phyloP scores from a whole-genome alignment of 2,797 vertebrate species.

The Bovichtus variegatus region DNA sequence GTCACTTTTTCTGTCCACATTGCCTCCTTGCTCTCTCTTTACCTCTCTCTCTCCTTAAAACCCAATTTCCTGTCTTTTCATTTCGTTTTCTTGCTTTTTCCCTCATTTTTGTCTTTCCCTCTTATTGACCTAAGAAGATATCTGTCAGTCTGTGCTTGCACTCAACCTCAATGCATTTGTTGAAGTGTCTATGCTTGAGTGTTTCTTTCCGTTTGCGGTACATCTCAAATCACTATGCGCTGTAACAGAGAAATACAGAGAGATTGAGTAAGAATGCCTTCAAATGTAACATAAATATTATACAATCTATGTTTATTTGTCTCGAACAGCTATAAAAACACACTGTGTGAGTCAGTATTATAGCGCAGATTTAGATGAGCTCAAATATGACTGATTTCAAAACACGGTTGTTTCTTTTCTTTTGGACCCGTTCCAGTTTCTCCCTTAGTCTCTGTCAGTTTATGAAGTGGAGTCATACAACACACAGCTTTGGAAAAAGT shows the following conservation, averaged over 20 bases:
- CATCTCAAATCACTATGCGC: not conserved
- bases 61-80: not conserved
- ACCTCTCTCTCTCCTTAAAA: not conserved
- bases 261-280: not conserved
- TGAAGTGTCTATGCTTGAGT: not conserved
- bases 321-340: not conserved
- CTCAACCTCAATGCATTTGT: not conserved
- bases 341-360: not conserved
- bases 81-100: not conserved
- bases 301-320: not conserved
- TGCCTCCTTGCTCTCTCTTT: not conserved
- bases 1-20: slow-evolving; percentile 27
- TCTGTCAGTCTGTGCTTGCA: not conserved
- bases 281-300: not conserved
- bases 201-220: not conserved
- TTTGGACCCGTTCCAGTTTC: not conserved
- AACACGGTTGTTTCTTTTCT: not conserved
- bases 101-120: not conserved
- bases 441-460: not conserved
- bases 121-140: slow-evolving; percentile 6
- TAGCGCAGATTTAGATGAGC: not conserved
- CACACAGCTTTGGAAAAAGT: not conserved
- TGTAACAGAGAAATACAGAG: not conserved
- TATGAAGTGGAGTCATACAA: not conserved
- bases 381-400: not conserved